A percentile compares a stretch with the other conserved stretches of the same genome.
phyloP scores from a whole-genome alignment of 2,113 vertebrate genomes.

The Eubucco bourcierii region DNA sequence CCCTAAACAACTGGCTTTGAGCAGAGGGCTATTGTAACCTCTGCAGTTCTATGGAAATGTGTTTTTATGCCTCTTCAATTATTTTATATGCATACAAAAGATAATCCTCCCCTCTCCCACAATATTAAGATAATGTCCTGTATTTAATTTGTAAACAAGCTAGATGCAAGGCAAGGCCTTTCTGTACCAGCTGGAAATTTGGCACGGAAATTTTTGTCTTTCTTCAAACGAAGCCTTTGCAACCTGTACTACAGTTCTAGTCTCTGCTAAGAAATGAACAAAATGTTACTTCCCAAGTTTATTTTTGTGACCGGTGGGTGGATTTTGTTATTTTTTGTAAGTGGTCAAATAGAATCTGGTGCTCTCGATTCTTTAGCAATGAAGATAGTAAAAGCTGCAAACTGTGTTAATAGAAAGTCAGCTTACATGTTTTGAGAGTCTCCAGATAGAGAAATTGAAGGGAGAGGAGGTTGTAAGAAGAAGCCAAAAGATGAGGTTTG shows the following conservation, averaged over 20 bases:
- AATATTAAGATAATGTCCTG: not conserved
- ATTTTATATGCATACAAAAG: not conserved
- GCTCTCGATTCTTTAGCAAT: not conserved
- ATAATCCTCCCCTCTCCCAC: fast-evolving
- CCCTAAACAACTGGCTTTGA: not conserved
- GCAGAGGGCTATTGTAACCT: not conserved
- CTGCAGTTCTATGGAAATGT: not conserved
- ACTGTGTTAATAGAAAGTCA: not conserved
- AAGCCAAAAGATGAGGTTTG: not conserved
- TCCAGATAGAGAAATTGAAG: not conserved
- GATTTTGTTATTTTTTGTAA: not conserved
- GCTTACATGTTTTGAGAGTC: not conserved
- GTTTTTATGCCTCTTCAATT: not conserved
- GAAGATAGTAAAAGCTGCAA: not conserved
- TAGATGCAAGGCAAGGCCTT: not conserved
- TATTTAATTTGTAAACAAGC: not conserved
- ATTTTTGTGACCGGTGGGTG: not conserved
- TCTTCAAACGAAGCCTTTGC: not conserved
- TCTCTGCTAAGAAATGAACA: not conserved
- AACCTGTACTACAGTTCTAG: not conserved
- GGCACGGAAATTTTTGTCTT: not conserved
- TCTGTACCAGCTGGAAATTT: not conserved
- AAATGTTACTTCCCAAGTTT: not conserved
- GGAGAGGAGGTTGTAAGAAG: not conserved
- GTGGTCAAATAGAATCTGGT: not conserved